Base-by-base conservation (phyloP, 2,113 vertebrate species). In the Rostratula benghalensis region DNA sequence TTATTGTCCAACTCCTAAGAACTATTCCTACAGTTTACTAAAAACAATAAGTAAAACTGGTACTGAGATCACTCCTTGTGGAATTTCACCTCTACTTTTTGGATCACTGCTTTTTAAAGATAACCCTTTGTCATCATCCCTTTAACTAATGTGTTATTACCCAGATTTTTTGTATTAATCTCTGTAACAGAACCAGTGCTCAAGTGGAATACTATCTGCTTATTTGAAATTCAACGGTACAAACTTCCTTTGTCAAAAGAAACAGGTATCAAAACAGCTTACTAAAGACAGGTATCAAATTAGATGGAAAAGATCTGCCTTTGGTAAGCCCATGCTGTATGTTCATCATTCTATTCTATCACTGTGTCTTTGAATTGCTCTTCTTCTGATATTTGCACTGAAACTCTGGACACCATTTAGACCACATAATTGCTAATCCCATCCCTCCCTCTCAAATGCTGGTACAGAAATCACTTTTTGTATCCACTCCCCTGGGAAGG, bases 401-500 rank as follows among this genome's bases (percentile, higher is more conserved):
- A 74, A 84, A 27, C 7, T 46, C 87, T 57, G 22, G 3, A 50
- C 17, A 21, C 25, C 39, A 17, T 30, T 84, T 9, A 75, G 48
- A 68, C 15, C 35, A 60, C 6, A 0, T 25, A 79, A 71, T 7
- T 68, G 30, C 10, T 70, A 77, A 64, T 46, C 30, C 11, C 37
- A 35, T 77, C 28, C 33, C 54, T 59, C 11, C 25, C n/a, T 67
- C 25, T 74, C n/a, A 75, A 31, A 74, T 20, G 31, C 1, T 16
- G 16, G 25, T 41, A 69, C 21, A 92, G 75, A 80, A 83, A 74
- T 59, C 16, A 39, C n/a, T 53, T 13, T 41, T 85, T 79, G 30
- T 30, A 53, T n/a, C 30, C 30, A 51, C n/a, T 14, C 28, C 74
- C 37, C 1, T 1, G 25, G 0, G 4, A 93, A 9, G 2, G 23